Base-by-base conservation (phyloP, 92 coral and sea anemone species). In the Galaxea fascicularis region DNA sequence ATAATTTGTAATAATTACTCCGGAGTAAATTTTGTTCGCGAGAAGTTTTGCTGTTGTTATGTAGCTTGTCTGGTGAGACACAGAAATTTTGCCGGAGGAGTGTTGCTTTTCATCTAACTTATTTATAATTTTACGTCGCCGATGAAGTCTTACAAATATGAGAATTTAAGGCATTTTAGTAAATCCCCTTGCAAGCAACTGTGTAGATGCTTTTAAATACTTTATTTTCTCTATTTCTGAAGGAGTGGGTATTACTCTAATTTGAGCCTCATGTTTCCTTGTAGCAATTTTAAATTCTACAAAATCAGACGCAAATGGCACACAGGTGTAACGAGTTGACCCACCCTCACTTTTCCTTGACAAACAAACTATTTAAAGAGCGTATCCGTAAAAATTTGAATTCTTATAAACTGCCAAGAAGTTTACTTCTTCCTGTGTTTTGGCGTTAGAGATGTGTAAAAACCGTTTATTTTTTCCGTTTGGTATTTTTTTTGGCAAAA, bases 111-210 rank as follows among this genome's bases (percentile, higher is more conserved):
- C 74, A 83, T 27, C 80, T 82, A 59, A 58, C 81, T 83, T 83
- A 63, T 73, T 83, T 59, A 73, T 52, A 83, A 73, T 81, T 81
- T 60, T 68, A 78, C 70, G 63, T 69, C 69, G 56, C 41, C 53
- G 78, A 56, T 71, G 54, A 29, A 56, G 72, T 72, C 62, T 73
- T 59, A 73, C 74, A 52, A 73, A 73, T 83, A 74, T 63, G 47
- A 22, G 79, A 72, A 60, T 82, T 73, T 30, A 73, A 83, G 87
- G 80, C 82, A 44, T 60, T 73, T 83, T 65, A 83, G 60, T 41
- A 59, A 82, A 82, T 82, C 78, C 77, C 85, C 60, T 53, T 35
- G 51, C 21, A 56, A 35, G 78, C 24, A 54, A 15, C 58, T 44
- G 60, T 25, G 56, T 82, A 82, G 71, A 28, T 22, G 41, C 78